Conservation (phyloP, 2,888 invertebrate species). For the Oligia latruncula region DNA sequence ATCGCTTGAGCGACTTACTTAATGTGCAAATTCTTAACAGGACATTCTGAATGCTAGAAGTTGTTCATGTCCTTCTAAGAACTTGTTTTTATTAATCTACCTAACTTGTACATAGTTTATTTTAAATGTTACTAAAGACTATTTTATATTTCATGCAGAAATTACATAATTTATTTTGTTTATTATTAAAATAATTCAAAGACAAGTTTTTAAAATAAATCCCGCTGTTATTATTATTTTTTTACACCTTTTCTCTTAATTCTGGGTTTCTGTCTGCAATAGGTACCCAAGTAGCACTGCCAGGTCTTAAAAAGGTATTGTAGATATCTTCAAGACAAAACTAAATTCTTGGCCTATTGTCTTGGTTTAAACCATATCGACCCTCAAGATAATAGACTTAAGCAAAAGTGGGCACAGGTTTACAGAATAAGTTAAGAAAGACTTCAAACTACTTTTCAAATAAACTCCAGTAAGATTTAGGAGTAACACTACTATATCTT, state of each 20-base stretch:
- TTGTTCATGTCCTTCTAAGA: slow-evolving; percentile 1
- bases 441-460: no score
- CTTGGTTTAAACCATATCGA: not conserved
- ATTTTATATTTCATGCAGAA: slow-evolving; percentile 17
- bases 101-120: slow-evolving; percentile 4
- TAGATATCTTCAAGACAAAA: not conserved
- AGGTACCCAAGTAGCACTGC: not conserved
- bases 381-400: not conserved
- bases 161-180: slow-evolving; percentile 32
- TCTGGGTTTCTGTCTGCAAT: not conserved
- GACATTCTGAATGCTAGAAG: not conserved
- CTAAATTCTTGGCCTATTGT: not conserved
- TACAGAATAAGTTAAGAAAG: no score
- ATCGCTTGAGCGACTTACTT: not conserved
- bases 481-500: no score
- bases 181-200: slow-evolving; percentile 20
- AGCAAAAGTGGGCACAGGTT: no score
- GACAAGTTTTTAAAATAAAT: slow-evolving; percentile 13
- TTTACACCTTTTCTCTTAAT: not conserved
- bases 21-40: not conserved
- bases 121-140: slow-evolving; percentile 6
- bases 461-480: no score
- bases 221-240: not conserved
- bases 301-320: not conserved
- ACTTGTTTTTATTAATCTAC: not conserved